Evolutionary conservation across 1,140 invertebrate species (phyloP).

Genomic region (Achroia grisella): DNA sequence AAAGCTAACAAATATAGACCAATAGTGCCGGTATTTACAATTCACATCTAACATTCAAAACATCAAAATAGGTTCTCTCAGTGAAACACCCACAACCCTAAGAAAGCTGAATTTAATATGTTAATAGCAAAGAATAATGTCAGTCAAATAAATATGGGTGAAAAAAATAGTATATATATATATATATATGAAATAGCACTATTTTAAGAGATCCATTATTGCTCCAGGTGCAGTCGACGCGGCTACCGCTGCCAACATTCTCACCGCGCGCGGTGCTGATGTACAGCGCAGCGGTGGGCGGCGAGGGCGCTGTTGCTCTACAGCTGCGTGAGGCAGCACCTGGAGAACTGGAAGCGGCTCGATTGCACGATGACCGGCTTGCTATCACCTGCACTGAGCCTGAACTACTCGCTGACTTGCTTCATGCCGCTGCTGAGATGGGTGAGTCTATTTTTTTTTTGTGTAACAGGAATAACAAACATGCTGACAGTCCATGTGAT

Average conservation of each 20-base stretch:
- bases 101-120: too few relatives aligned
- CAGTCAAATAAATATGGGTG: too few relatives aligned
- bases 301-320: constrained; percentile 71
- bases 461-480: too few relatives aligned
- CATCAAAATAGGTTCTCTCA: too few relatives aligned
- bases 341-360: constrained; percentile 45
- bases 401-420: constrained; percentile 65
- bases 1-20: too few relatives aligned
- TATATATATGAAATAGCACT: too few relatives aligned
- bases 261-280: constrained; percentile 74
- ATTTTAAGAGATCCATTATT: neutral
- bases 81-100: too few relatives aligned
- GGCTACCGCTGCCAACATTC: constrained; percentile 73
- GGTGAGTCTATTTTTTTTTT: constrained; percentile 21
- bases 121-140: too few relatives aligned
- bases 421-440: constrained; percentile 53
- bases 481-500: too few relatives aligned
- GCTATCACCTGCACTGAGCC: constrained; percentile 75
- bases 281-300: constrained; percentile 76
- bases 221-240: constrained; percentile 46
- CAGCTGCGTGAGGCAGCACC: constrained; percentile 73
- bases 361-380: constrained; percentile 62
- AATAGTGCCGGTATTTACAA: too few relatives aligned
- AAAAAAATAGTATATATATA: too few relatives aligned
- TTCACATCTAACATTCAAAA: too few relatives aligned